Evolutionary conservation across 2,888 invertebrate genomes (phyloP).

Genomic region (Pristionchus entomophagus): DNA sequence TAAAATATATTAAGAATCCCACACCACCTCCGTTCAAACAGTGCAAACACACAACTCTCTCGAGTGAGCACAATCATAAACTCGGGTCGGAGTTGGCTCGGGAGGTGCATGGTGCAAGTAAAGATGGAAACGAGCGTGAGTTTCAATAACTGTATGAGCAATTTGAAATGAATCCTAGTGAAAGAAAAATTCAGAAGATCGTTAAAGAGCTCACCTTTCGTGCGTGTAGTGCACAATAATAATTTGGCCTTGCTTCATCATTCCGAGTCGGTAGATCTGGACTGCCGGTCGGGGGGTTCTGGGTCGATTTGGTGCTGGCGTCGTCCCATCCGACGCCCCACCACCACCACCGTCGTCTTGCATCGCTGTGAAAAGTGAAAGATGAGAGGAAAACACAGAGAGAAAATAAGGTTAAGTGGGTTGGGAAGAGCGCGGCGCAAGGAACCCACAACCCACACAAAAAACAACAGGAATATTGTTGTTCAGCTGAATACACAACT

Average conservation of each 20-base stretch:
- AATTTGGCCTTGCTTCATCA: conserved; percentile 50
- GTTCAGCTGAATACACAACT: too few species aligned
- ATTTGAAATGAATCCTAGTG: too few species aligned
- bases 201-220: conserved; percentile 3
- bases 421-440: too few species aligned
- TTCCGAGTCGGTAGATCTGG: conserved; percentile 51
- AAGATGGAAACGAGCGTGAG: too few species aligned
- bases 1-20: too few species aligned
- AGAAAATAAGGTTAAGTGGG: conserved; percentile 16
- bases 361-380: background rate
- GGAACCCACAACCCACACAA: too few species aligned
- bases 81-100: background rate
- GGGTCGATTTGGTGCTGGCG: background rate
- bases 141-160: background rate
- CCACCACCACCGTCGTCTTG: conserved; percentile 26
- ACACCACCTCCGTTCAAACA: conserved; percentile 22
- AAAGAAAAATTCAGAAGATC: too few species aligned
- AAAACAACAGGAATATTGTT: too few species aligned
- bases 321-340: background rate
- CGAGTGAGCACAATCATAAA: conserved; percentile 8
- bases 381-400: background rate
- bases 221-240: conserved; percentile 50
- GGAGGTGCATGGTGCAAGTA: too few species aligned
- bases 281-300: conserved; percentile 42
- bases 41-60: conserved; percentile 3